These are phyloP conservation scores for Alosa sapidissima DNA, from an alignment of 2,797 vertebrate genomes.

Conservation along the genomic window DNA sequence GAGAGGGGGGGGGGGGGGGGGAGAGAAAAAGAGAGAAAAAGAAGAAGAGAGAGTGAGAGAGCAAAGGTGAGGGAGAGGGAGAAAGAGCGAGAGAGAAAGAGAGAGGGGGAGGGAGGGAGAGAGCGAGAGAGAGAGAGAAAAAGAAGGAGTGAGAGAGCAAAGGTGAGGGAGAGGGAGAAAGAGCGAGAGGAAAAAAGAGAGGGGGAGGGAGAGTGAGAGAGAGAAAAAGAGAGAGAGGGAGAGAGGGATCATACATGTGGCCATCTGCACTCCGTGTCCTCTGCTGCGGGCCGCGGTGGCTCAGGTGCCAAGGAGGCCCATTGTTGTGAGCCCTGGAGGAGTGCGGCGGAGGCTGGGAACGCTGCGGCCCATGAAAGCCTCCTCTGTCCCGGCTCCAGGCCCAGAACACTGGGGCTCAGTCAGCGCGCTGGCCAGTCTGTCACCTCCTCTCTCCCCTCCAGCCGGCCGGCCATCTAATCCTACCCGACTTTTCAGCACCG, in stretches of 20 bases:
- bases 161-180: neutral
- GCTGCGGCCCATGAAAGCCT: conserved; percentile 62
- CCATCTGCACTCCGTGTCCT: neutral
- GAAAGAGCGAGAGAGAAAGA: neutral
- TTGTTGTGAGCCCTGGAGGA: conserved; percentile 53
- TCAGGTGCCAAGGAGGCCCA: conserved; percentile 51
- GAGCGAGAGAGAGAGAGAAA: neutral
- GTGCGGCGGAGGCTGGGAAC: conserved; percentile 63
- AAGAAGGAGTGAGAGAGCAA: neutral
- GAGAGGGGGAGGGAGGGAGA: neutral
- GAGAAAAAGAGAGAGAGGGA: too few species aligned
- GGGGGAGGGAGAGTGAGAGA: neutral
- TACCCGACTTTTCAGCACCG: conserved; percentile 65
- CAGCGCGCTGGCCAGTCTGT: conserved; percentile 54
- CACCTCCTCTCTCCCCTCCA: conserved; percentile 58
- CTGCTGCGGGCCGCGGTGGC: conserved; percentile 42
- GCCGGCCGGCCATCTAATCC: conserved; percentile 59
- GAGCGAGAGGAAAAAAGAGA: neutral
- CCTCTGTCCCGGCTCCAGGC: conserved; percentile 59
- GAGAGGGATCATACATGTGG: neutral
- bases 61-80: neutral
- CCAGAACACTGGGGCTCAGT: conserved; percentile 59
- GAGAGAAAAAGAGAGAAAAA: neutral
- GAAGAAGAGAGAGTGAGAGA: neutral
- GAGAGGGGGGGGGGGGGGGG: too few species aligned